A percentile compares a stretch with the other conserved stretches of the same genome.
phyloP scores from a whole-genome alignment of 2,888 invertebrate species.

The Meliscaeva auricollis region DNA sequence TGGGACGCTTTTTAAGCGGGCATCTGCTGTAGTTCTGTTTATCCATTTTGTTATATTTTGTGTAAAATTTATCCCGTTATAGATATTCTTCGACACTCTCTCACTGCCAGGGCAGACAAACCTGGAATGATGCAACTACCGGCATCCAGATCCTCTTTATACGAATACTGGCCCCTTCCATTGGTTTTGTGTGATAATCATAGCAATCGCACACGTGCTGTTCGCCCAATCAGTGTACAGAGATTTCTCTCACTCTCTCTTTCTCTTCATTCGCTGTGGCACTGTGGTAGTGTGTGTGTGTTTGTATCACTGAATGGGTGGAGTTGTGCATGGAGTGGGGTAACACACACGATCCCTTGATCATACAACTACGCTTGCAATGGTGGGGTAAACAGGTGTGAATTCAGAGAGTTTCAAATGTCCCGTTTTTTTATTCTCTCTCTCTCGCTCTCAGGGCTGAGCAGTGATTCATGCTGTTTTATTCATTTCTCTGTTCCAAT shows the following conservation, averaged over 20 bases:
- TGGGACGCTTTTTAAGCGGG: conserved; percentile 83
- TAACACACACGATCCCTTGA: conserved; percentile 1
- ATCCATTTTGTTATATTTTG: conserved; percentile 79
- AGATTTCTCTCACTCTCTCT: conserved; percentile 61
- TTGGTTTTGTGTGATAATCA: conserved; percentile 48
- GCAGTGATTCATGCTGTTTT: conserved; percentile 55
- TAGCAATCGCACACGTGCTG: conserved; percentile 73
- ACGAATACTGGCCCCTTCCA: conserved; percentile 75
- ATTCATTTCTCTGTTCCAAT: conserved; percentile 66
- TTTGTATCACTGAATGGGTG: conserved; percentile 59
- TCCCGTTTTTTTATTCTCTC: conserved; percentile 28
- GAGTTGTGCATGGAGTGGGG: conserved; percentile 62
- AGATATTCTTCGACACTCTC: conserved; percentile 77
- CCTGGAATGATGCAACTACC: conserved; percentile 76
- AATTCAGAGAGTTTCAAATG: conserved; percentile 34
- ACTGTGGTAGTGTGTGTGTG: conserved; percentile 27
- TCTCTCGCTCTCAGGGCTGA: conserved; percentile 4
- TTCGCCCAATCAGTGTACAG: conserved; percentile 74
- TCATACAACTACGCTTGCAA: conserved; percentile 39
- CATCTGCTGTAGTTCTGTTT: conserved; percentile 83
- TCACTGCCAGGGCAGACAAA: conserved; percentile 72
- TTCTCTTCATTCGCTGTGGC: conserved; percentile 22
- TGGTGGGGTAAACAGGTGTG: conserved; percentile 75
- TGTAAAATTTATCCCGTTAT: conserved; percentile 23
- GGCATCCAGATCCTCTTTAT: conserved; percentile 74